Evolutionary conservation across 2,797 vertebrate species (phyloP).

Genomic region (Acanthis flammea): DNA sequence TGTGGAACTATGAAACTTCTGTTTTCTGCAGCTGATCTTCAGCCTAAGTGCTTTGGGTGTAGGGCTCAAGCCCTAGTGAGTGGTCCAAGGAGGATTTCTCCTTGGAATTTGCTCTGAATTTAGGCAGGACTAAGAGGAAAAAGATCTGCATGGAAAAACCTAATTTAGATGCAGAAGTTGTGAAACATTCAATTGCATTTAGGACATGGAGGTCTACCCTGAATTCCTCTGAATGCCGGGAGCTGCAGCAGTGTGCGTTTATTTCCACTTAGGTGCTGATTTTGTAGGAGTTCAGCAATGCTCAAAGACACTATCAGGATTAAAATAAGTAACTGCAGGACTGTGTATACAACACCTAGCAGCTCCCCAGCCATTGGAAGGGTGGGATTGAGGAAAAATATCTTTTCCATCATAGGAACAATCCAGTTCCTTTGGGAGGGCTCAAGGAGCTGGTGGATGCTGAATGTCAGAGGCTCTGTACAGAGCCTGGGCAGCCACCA

Average conservation of each 20-base stretch:
- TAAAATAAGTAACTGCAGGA: neutral
- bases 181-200: neutral
- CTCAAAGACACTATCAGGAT: neutral
- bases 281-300: neutral
- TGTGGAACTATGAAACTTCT: neutral
- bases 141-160: neutral
- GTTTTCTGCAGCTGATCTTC: neutral
- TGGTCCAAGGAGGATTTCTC: neutral
- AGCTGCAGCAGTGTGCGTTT: neutral
- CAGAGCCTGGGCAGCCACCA: neutral
- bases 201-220: neutral
- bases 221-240: fast-evolving
- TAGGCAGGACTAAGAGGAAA: neutral
- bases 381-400: neutral
- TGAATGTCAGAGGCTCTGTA: neutral
- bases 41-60: neutral
- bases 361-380: neutral
- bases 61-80: neutral
- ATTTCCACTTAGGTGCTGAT: neutral
- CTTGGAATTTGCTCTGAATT: neutral
- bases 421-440: neutral
- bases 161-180: neutral
- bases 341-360: fast-evolving
- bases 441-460: neutral
- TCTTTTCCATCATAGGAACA: neutral